Conservation (phyloP, 2,888 invertebrate species). For the Drosophila infuscata region DNA sequence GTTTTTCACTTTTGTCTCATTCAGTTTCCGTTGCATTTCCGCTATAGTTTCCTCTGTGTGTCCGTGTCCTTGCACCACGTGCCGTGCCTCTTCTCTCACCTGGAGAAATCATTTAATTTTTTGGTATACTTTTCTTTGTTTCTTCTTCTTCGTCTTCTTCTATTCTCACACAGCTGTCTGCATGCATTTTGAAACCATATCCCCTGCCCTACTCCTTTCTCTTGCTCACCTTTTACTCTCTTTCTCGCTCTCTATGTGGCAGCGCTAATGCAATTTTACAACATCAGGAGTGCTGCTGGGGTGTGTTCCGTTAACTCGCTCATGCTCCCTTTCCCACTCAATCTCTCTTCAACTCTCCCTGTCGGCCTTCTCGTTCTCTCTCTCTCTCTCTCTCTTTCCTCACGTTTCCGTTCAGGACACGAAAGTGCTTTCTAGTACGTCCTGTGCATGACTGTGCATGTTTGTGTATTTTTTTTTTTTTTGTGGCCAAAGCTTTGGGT, state of each 20-base stretch:
- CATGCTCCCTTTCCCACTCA: conserved; percentile 25
- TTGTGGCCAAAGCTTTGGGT: conserved; percentile 62
- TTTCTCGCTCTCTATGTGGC: conserved; percentile 1
- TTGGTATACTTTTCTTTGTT: conserved; percentile 75
- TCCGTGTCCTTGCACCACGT: conserved; percentile 51
- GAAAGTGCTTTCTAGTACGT: conserved; percentile 58
- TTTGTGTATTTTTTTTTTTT: conserved; percentile 16
- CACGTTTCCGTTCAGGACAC: conserved; percentile 61
- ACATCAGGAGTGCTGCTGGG: conserved; percentile 38
- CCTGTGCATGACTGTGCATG: neutral
- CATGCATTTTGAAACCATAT: conserved; percentile 41
- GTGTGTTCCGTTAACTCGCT: conserved; percentile 68
- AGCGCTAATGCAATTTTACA: conserved; percentile 48
- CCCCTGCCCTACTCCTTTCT: conserved; percentile 14
- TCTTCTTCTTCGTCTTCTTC: conserved; percentile 19
- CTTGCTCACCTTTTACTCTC: conserved; percentile 5
- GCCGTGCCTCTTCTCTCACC: conserved; percentile 50
- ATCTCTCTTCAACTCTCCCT: conserved; percentile 7
- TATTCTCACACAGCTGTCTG: conserved; percentile 54
- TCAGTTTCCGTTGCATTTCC: conserved; percentile 43
- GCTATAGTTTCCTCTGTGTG: conserved; percentile 28
- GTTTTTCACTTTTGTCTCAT: conserved; percentile 40
- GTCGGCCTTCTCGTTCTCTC: conserved; percentile 26
- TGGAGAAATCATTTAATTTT: conserved; percentile 81
- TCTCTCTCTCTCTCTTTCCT: conserved; percentile 41